Conservation (phyloP, 1,140 invertebrate genomes). For the Druon quercuslanigerum region DNA sequence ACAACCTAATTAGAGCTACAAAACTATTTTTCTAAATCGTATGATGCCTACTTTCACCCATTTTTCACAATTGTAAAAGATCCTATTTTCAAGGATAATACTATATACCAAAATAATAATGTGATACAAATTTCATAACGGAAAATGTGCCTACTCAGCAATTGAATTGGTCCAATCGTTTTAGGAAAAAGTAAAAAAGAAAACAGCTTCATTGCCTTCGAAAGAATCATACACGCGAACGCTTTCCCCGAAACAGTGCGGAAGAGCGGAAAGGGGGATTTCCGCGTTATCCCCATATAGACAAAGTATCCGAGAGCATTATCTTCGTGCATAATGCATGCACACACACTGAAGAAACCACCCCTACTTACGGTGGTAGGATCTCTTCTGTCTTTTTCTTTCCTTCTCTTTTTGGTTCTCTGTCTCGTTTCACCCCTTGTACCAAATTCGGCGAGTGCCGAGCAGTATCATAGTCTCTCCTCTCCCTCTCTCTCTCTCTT, state of each 20-base stretch:
- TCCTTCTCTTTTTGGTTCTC: constrained; percentile 42
- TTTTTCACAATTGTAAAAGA: no score
- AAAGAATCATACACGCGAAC: constrained; percentile 57
- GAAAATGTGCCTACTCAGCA: no score
- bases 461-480: constrained; percentile 39
- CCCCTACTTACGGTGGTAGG: constrained; percentile 33
- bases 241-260: constrained; percentile 52
- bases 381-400: constrained; percentile 48
- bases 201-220: constrained; percentile 57
- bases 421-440: constrained; percentile 44
- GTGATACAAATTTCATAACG: no score
- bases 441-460: constrained; percentile 56
- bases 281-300: constrained; percentile 74
- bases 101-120: no score
- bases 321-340: constrained; percentile 77
- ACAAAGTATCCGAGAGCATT: constrained; percentile 75
- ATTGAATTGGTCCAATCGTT: no score
- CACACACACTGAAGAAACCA: constrained; percentile 58
- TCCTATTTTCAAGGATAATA: no score
- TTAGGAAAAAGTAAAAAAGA: constrained; percentile 50
- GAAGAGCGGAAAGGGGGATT: constrained; percentile 56
- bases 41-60: no score
- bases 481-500: constrained; percentile 46
- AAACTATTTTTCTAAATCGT: no score
- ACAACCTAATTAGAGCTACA: no score